phyloP scores from a whole-genome alignment of 2,797 vertebrate genomes.

The Artibeus lituratus region DNA sequence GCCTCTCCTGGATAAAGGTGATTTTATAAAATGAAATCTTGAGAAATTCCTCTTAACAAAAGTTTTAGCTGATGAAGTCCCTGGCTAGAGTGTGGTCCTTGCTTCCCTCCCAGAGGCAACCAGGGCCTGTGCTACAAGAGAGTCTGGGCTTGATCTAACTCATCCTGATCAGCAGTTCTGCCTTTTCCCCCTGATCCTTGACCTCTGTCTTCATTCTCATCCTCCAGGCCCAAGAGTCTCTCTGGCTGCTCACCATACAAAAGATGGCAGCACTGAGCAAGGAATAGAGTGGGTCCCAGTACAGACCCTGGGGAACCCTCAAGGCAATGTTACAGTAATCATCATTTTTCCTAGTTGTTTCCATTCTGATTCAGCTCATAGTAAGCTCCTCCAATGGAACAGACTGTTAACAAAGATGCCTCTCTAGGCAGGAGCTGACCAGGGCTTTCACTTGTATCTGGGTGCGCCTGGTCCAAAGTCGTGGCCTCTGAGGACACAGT shows the following conservation, averaged over 20 bases:
- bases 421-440: background rate
- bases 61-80: background rate
- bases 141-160: background rate
- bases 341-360: background rate
- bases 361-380: background rate
- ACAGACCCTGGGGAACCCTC: background rate
- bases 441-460: background rate
- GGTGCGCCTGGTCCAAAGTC: background rate
- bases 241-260: background rate
- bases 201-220: background rate
- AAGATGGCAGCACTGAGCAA: background rate
- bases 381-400: background rate
- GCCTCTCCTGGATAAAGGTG: background rate
- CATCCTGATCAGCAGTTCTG: background rate
- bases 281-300: background rate
- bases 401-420: conserved; percentile 33
- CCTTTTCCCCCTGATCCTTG: background rate
- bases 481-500: background rate
- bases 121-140: background rate
- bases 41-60: background rate
- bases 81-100: background rate
- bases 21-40: background rate
- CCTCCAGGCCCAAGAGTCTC: background rate
- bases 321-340: background rate
- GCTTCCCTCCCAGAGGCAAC: background rate